Conservation (phyloP, 2,113 vertebrate species). For the Dasyurus viverrinus region DNA sequence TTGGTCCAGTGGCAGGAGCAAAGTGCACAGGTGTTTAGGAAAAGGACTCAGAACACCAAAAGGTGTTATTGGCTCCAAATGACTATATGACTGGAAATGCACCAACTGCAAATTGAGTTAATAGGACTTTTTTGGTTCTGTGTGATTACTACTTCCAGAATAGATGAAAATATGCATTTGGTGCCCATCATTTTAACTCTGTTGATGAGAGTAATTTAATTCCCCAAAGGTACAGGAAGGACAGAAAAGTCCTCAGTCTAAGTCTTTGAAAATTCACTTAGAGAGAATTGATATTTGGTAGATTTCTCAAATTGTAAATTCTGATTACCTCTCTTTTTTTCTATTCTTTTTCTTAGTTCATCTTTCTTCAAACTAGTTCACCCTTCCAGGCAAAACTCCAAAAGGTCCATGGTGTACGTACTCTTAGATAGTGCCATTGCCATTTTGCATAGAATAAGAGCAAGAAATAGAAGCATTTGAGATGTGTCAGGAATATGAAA, state of each 20-base stretch:
- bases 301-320: neutral
- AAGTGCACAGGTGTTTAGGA: neutral
- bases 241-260: neutral
- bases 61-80: neutral
- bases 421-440: neutral
- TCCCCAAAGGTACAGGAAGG: neutral
- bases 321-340: neutral
- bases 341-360: neutral
- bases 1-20: neutral
- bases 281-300: constrained; percentile 3
- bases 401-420: neutral
- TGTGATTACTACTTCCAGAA: neutral
- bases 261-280: constrained; percentile 10
- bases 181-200: neutral
- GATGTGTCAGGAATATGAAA: neutral
- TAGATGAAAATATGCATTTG: neutral
- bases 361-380: neutral
- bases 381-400: neutral
- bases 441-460: neutral
- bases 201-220: neutral
- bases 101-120: neutral
- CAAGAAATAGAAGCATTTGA: neutral
- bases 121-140: neutral
- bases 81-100: neutral
- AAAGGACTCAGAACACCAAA: neutral